Conservation (phyloP, 92 coral and sea anemone genomes). For the Siderastrea radians region DNA sequence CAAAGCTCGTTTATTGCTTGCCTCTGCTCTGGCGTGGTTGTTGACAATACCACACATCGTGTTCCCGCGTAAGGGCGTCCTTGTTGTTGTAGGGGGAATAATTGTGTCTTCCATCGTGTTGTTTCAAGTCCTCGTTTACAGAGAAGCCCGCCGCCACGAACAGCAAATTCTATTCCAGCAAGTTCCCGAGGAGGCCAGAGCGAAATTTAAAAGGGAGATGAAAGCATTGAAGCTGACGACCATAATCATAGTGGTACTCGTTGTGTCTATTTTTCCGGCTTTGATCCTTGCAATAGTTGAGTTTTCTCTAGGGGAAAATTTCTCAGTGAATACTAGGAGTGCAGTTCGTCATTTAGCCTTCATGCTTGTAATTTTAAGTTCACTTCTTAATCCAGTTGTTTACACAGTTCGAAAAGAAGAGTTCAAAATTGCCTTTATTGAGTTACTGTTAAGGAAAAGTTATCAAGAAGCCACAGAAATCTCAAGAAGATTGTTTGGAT, state of each 20-base stretch:
- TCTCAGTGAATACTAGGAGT: not conserved
- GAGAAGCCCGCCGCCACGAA: too few species aligned
- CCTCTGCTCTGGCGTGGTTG: not conserved
- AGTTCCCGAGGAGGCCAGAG: not conserved
- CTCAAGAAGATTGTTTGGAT: conserved; percentile 1
- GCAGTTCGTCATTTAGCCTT: not conserved
- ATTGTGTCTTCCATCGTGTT: not conserved
- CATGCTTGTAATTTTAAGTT: not conserved
- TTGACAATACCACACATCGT: not conserved
- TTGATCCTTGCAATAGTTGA: not conserved
- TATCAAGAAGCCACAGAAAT: too few species aligned
- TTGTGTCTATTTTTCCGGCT: not conserved
- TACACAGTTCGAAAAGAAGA: too few species aligned
- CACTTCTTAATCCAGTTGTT: not conserved
- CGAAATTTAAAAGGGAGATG: conserved; percentile 1
- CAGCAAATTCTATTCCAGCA: conserved; percentile 3
- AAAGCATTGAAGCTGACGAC: conserved; percentile 11
- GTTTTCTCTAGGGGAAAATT: not conserved
- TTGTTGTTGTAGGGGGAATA: not conserved
- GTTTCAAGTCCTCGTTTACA: conserved; percentile 7
- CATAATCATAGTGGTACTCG: not conserved
- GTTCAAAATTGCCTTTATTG: too few species aligned
- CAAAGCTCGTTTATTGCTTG: not conserved
- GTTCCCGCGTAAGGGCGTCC: too few species aligned
- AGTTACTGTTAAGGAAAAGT: too few species aligned